Conservation (phyloP, 2,797 vertebrate species). For the Sebastes cheni region DNA sequence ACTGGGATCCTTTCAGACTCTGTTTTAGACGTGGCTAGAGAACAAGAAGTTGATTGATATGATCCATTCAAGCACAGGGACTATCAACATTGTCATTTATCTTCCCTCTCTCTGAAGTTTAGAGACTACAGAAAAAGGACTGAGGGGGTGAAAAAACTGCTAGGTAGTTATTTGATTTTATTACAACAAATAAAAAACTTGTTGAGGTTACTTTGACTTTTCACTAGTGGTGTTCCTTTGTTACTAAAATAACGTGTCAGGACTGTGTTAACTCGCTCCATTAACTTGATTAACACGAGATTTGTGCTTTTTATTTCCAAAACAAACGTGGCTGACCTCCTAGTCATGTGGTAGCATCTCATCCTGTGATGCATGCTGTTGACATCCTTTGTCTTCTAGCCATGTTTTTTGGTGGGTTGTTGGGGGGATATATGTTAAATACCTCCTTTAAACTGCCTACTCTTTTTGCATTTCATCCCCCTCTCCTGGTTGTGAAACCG, state of each 20-base stretch:
- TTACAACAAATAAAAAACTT: conserved; percentile 69
- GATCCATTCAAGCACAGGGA: conserved; percentile 70
- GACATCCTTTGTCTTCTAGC: conserved; percentile 41
- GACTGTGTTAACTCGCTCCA: conserved; percentile 17
- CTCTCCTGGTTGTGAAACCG: conserved; percentile 24
- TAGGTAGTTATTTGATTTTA: conserved; percentile 73
- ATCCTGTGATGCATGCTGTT: conserved; percentile 52
- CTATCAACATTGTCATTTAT: conserved; percentile 60
- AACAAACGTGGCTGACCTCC: conserved; percentile 30
- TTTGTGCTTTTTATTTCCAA: conserved; percentile 21
- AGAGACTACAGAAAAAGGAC: conserved; percentile 52
- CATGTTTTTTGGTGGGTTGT: conserved; percentile 37
- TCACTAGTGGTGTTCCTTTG: conserved; percentile 52
- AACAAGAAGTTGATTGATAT: conserved; percentile 51
- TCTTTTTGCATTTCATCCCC: conserved; percentile 34
- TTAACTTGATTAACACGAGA: conserved; percentile 36
- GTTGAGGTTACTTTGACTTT: conserved; percentile 61
- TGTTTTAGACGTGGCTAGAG: conserved; percentile 62
- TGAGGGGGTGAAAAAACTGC: conserved; percentile 37
- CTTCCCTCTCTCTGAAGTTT: conserved; percentile 53
- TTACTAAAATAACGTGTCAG: conserved; percentile 20
- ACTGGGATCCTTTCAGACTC: conserved; percentile 63
- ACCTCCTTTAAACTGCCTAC: conserved; percentile 17
- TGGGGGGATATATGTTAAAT: conserved; percentile 15
- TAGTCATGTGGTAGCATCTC: conserved; percentile 44